Base-by-base conservation (phyloP, 35 echinoderm and acorn worm genomes). In the Lytechinus variegatus region DNA sequence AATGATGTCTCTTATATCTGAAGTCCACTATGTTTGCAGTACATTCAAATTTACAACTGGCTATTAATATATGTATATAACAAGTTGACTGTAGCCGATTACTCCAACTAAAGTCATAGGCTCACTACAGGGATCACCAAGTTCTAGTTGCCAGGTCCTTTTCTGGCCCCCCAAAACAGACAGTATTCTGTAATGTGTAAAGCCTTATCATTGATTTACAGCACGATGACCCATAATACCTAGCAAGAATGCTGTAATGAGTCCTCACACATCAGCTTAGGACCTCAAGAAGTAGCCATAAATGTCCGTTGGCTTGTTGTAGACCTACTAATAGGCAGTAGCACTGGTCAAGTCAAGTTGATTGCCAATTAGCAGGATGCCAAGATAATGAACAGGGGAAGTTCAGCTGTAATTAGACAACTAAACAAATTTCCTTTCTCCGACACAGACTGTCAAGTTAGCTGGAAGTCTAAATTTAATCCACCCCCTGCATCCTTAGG, bases 391-490 rank as follows among this genome's bases (percentile, higher is more conserved):
- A 79, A n/a, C n/a, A 8, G 66, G 66, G 66, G 66, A 79, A 79
- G 21, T 24, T 24, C 66, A 24, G 66, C 66, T 79, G 21, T 79
- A 79, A 79, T 79, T 79, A 79, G 66, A 79, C 66, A 79, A 79
- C 66, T 79, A 79, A 79, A 79, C 66, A 79, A 79, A 79, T 79
- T 79, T 79, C 66, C 66, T n/a, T 79, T 79, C 66, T 79, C 6
- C 21, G 3, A 21, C 21, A 79, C 66, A 79, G 66, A 16, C 66
- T 79, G 66, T 79, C 66, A 79, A 79, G 21, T 6, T 24, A 79
- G 6, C 14, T 79, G 4, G 33, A 44, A 24, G 66, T n/a, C 66
- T 79, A 79, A 14, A 79, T 79, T 79, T 79, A 79, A 0, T n/a
- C 66, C 19, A 5, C 7, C 66, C 61, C 66, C 66, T 79, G 5